Evolutionary conservation across 2,888 invertebrate genomes (phyloP), one percentile per base, ranked within the genome.

Genomic region (Machimus atricapillus): DNA sequence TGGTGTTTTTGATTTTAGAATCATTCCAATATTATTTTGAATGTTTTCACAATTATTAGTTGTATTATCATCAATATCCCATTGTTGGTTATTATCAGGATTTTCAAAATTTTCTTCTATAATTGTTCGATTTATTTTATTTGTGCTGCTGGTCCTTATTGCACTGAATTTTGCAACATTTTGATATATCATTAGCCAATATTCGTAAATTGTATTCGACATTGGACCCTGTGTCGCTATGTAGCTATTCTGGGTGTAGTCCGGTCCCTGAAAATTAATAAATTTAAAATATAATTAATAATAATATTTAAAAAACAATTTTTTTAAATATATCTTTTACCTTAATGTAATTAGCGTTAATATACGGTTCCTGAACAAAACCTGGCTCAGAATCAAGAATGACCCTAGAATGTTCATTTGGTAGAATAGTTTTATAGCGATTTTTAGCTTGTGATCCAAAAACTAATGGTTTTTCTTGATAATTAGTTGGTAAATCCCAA

Each of bases 161-260:
- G 87, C 86, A 58, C 87, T 87, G 43, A 88, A 87, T 87, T 90
- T 93, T 90, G 87, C 90, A 40, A 90, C 92, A 90, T 95, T 95
- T 90, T 95, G 95, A 86, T 93, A 92, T 6, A 97, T 95, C 97
- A 98, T 97, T 52, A 95, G 94, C 98, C 98, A 98, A 92, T 98
- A 98, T 91, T 98, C 98, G 89, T 94, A 95, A 85, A 98, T 95
- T 0, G 98, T 98, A 92, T 98, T 97, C 34, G 96, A 94, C 91
- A 98, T 94, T 0, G 98, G 98, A 9, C 98, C 98, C 93, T 98
- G 98, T 0, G 98, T 97, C 16, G 98, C 98, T 87, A 98, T 97
- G 92, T 97, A 98, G 77, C 96, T 95, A 90, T 96, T 96, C 88
- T 95, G 96, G 88, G 97, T 96, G 90, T 96, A 97, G 91, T 98